Evolutionary conservation across 2,113 vertebrate species (phyloP).

Genomic region (mouse (Mus musculus)): DNA sequence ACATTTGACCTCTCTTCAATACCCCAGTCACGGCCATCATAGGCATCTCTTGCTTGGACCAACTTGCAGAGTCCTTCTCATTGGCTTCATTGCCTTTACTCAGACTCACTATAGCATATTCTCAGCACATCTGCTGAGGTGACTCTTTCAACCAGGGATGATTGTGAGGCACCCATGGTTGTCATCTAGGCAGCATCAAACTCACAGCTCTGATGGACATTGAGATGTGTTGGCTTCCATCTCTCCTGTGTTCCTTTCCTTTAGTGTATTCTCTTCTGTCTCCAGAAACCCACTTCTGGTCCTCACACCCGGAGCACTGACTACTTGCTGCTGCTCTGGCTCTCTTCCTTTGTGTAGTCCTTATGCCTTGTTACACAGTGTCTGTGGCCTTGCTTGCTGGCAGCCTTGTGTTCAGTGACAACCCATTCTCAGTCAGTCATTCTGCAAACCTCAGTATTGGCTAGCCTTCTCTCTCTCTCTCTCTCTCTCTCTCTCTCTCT

Average conservation of each 20-base stretch:
- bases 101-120: not conserved
- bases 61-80: not conserved
- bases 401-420: not conserved
- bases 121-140: not conserved
- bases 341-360: too few relatives aligned
- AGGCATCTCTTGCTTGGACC: not conserved
- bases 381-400: not conserved
- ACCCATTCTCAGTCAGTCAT: not conserved
- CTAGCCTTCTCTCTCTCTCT: too few relatives aligned
- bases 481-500: too few relatives aligned
- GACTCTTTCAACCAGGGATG: not conserved
- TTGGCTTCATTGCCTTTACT: not conserved
- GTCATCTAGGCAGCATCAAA: not conserved
- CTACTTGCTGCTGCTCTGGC: not conserved
- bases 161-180: not conserved
- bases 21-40: not conserved
- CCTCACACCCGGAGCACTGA: not conserved
- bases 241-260: not conserved
- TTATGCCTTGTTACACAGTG: not conserved
- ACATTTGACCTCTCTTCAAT: not conserved
- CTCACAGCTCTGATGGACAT: not conserved
- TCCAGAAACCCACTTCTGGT: too few relatives aligned
- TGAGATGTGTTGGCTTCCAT: accelerated
- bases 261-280: not conserved
- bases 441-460: not conserved